phyloP scores from a whole-genome alignment of 2,888 invertebrate genomes.

The Nezara viridula region DNA sequence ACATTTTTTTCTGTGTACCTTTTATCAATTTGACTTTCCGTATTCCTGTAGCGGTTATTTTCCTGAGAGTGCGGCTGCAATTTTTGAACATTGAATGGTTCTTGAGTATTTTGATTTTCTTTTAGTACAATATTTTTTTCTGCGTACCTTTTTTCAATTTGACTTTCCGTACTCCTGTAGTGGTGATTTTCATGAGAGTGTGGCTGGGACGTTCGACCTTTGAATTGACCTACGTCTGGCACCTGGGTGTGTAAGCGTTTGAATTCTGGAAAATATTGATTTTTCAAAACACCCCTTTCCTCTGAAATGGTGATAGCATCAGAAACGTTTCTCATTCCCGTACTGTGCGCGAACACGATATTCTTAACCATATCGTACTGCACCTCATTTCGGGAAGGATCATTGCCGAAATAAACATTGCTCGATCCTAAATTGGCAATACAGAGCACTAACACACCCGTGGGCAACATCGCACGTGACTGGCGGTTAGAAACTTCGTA shows the following conservation, averaged over 20 bases:
- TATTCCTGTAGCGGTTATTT: not conserved
- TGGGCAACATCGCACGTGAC: not conserved
- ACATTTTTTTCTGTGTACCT: not conserved
- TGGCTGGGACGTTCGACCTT: not conserved
- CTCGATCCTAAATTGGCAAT: not conserved
- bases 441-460: not conserved
- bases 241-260: not conserved
- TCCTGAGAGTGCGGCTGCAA: not conserved
- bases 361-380: constrained; percentile 16
- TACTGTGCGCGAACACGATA: constrained; percentile 5
- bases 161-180: not conserved
- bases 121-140: not conserved
- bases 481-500: not conserved
- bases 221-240: no score
- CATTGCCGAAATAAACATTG: not conserved
- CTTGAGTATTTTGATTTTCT: not conserved
- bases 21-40: not conserved
- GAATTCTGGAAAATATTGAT: not conserved
- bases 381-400: not conserved
- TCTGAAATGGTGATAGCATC: not conserved
- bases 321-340: not conserved
- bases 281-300: not conserved
- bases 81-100: no score
- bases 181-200: not conserved
- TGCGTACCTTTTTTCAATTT: not conserved